phyloP scores from a whole-genome alignment of 2,113 vertebrate genomes.

The Suncus etruscus region DNA sequence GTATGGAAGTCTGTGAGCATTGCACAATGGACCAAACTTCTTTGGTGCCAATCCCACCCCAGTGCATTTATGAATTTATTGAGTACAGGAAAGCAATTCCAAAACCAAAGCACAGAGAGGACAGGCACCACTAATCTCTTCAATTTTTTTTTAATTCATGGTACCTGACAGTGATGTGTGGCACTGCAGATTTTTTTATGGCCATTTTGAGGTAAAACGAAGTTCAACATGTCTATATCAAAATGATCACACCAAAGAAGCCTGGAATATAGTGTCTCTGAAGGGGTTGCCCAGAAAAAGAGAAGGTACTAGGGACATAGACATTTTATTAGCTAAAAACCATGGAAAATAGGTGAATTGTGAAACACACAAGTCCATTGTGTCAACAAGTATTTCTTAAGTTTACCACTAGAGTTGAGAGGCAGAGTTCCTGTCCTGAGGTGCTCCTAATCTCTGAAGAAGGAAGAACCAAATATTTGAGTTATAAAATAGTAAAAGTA shows the following conservation, averaged over 20 bases:
- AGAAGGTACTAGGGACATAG: neutral
- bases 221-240: constrained; percentile 29
- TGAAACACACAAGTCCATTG: constrained; percentile 10
- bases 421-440: neutral
- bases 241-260: constrained; percentile 17
- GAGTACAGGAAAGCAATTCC: neutral
- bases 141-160: neutral
- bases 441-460: neutral
- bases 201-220: constrained; percentile 30
- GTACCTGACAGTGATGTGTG: neutral
- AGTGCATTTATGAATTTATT: neutral
- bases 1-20: neutral
- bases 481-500: constrained; percentile 45
- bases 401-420: constrained; percentile 38
- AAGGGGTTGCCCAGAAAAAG: neutral
- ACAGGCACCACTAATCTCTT: neutral
- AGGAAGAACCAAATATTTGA: constrained; percentile 45
- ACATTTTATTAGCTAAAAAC: neutral
- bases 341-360: neutral
- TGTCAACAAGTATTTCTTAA: constrained; percentile 31
- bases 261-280: neutral
- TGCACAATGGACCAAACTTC: neutral
- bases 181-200: constrained; percentile 22
- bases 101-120: neutral
- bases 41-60: neutral